Conservation (phyloP, 2,797 vertebrate genomes). For the Simalia tracyae region DNA sequence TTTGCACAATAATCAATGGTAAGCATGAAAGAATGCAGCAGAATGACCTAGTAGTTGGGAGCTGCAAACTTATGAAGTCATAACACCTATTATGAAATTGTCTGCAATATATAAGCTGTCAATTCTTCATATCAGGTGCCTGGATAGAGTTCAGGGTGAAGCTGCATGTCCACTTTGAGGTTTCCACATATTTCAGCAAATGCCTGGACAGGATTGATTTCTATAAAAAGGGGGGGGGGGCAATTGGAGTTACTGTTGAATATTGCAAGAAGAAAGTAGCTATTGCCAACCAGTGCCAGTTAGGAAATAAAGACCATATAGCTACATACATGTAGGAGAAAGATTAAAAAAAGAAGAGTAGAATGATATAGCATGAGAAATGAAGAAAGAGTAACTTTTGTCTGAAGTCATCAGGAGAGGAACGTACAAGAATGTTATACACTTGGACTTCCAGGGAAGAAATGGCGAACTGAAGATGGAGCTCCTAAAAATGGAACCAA, state of each 20-base stretch:
- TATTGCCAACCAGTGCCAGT: background rate
- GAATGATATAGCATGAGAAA: background rate
- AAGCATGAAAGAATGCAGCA: background rate
- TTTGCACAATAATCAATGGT: background rate
- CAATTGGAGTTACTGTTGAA: too few species aligned
- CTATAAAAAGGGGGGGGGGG: background rate
- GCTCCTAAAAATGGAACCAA: too few species aligned
- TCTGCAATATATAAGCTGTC: background rate
- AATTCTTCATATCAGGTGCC: background rate
- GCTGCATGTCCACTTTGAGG: background rate
- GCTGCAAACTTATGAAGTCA: background rate
- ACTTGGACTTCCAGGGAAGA: too few species aligned
- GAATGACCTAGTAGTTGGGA: background rate
- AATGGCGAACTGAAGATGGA: too few species aligned
- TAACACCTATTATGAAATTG: background rate
- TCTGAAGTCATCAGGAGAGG: background rate
- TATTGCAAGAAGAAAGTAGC: too few species aligned
- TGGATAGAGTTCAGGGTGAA: background rate
- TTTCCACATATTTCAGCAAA: background rate
- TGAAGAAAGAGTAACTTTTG: background rate
- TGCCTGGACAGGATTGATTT: background rate
- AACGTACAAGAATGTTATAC: too few species aligned
- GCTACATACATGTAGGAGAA: background rate
- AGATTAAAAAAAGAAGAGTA: background rate
- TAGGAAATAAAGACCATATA: too few species aligned